Conservation (phyloP, 2,113 vertebrate genomes). For the Megaceryle maxima region DNA sequence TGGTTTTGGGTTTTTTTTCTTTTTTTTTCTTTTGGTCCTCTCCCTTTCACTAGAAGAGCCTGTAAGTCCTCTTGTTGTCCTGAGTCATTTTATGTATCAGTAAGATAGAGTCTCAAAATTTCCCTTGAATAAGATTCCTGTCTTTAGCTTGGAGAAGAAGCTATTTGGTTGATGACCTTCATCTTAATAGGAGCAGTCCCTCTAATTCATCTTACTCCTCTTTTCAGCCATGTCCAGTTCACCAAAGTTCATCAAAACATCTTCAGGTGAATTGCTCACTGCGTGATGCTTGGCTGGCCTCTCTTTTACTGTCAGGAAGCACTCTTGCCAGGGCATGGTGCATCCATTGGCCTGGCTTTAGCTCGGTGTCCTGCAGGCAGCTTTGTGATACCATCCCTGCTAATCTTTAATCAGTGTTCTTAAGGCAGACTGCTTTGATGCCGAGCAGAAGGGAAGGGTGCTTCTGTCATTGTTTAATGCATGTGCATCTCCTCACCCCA, state of each 20-base stretch:
- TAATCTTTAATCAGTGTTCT: not conserved
- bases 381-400: not conserved
- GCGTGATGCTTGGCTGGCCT: not conserved
- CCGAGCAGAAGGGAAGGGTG: not conserved
- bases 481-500: not conserved
- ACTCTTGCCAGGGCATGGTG: not conserved
- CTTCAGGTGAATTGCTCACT: not conserved
- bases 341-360: not conserved
- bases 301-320: not conserved
- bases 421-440: not conserved
- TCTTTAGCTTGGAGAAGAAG: not conserved
- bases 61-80: not conserved
- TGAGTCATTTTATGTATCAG: not conserved
- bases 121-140: not conserved
- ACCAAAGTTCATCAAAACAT: not conserved
- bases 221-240: not conserved
- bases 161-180: not conserved
- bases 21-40: not conserved
- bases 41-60: not conserved
- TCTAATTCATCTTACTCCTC: not conserved
- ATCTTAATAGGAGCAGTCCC: not conserved
- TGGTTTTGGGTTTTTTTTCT: no score
- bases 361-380: not conserved
- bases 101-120: not conserved
- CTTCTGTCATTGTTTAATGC: not conserved